Evolutionary conservation across 2,888 invertebrate genomes (phyloP).

Genomic region (Agrilus mali): DNA sequence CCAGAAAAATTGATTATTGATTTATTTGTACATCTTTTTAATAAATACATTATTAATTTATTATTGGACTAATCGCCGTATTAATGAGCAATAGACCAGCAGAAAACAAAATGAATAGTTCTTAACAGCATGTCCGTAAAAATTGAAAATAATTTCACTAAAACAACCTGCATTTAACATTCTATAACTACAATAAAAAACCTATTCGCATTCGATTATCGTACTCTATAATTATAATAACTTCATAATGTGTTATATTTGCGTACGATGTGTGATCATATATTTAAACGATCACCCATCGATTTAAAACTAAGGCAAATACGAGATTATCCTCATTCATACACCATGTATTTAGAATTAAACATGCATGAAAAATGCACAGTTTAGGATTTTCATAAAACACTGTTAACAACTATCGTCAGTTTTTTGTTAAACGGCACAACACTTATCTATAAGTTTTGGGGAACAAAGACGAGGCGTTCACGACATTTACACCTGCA

Average conservation of each 20-base stretch:
- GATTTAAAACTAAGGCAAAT: slow-evolving; percentile 32
- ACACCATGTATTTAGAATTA: slow-evolving; percentile 33
- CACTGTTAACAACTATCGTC: slow-evolving; percentile 19
- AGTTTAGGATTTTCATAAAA: slow-evolving; percentile 16
- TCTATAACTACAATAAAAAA: slow-evolving; percentile 34
- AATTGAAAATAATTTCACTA: slow-evolving; percentile 20
- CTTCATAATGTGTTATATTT: slow-evolving; percentile 11
- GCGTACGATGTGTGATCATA: slow-evolving; percentile 7
- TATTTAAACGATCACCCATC: slow-evolving; percentile 14
- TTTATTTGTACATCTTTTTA: too few relatives aligned
- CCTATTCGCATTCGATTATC: slow-evolving; percentile 28
- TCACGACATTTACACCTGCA: slow-evolving; percentile 6
- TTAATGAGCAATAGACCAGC: too few relatives aligned
- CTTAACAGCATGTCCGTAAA: too few relatives aligned
- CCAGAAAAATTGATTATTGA: too few relatives aligned
- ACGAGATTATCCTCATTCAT: slow-evolving; percentile 23
- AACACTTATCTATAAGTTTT: slow-evolving; percentile 31
- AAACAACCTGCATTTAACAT: slow-evolving; percentile 24
- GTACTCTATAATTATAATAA: slow-evolving; percentile 13
- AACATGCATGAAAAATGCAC: slow-evolving; percentile 25
- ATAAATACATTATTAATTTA: too few relatives aligned
- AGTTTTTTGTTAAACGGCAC: slow-evolving; percentile 20
- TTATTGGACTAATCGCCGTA: too few relatives aligned
- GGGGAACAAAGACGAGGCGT: slow-evolving; percentile 10
- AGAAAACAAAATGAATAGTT: too few relatives aligned